A percentile compares a stretch with the other conserved stretches of the same genome.
Evolutionary conservation across 2,888 invertebrate genomes (phyloP).

Genomic region (Cabera pusaria): DNA sequence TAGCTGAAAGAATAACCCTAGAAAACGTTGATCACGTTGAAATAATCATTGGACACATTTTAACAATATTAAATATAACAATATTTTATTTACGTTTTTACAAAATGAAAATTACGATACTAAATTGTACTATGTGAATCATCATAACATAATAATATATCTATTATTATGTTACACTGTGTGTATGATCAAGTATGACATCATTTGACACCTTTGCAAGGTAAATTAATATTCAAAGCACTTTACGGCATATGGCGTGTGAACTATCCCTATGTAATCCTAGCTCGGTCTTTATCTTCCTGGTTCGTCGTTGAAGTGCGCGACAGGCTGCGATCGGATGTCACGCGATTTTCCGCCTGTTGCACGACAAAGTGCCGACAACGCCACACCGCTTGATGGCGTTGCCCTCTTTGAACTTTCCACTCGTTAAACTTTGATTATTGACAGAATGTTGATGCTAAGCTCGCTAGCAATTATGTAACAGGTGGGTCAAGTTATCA

Average conservation of each 20-base stretch:
- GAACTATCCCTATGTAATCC: conserved; percentile 22
- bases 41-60: no score
- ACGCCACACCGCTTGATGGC: conserved; percentile 48
- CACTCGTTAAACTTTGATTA: conserved; percentile 75
- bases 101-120: no score
- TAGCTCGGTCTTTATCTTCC: conserved; percentile 43
- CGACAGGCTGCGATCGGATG: conserved; percentile 50
- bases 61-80: no score
- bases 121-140: background rate
- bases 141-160: background rate
- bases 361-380: conserved; percentile 63
- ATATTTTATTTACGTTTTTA: no score
- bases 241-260: conserved; percentile 15
- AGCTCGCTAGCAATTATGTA: conserved; percentile 49
- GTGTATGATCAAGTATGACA: conserved; percentile 12
- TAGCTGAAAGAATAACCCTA: conserved; percentile 24
- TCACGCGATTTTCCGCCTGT: conserved; percentile 65
- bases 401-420: conserved; percentile 75
- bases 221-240: conserved; percentile 21
- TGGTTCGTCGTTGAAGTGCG: conserved; percentile 44
- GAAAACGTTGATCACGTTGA: conserved; percentile 21
- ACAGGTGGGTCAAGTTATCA: conserved; percentile 50
- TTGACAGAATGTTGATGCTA: conserved; percentile 59
- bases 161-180: background rate
- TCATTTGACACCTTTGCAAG: conserved; percentile 3